Conservation (phyloP, 2,113 vertebrate genomes). For the Antechinus stuartii region DNA sequence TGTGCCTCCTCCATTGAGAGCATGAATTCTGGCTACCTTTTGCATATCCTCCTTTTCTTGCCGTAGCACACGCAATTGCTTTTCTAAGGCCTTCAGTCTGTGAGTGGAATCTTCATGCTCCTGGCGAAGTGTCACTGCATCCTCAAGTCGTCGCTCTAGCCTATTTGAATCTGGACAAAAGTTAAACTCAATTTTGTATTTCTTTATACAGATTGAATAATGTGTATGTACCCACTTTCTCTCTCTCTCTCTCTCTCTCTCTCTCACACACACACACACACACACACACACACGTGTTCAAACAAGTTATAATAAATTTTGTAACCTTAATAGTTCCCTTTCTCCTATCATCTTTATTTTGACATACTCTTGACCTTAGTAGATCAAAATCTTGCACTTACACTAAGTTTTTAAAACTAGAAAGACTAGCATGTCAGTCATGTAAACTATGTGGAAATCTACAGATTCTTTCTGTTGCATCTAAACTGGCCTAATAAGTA, state of each 20-base stretch:
- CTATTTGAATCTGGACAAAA: constrained; percentile 89
- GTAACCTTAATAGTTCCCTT: neutral
- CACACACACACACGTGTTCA: too few relatives aligned
- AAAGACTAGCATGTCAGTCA: neutral
- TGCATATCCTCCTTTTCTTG: constrained; percentile 96
- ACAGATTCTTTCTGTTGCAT: neutral
- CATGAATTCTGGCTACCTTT: constrained; percentile 85
- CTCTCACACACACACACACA: neutral
- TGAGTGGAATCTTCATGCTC: constrained; percentile 92
- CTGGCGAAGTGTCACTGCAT: constrained; percentile 90
- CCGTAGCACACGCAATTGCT: constrained; percentile 89
- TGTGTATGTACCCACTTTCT: neutral
- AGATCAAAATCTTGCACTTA: neutral
- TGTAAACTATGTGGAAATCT: neutral
- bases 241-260: too few relatives aligned
- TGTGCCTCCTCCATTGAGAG: rapidly evolving
- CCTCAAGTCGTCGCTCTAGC: constrained; percentile 94
- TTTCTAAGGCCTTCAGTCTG: constrained; percentile 92
- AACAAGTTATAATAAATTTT: neutral
- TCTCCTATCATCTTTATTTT: neutral
- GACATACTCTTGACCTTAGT: neutral
- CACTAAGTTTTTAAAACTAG: neutral
- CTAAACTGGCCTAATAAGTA: neutral
- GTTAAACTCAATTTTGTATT: neutral
- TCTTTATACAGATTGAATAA: neutral